These are phyloP conservation scores for Alfaro cultratus DNA, from an alignment of 2,797 vertebrate species.

Conservation along the genomic window DNA sequence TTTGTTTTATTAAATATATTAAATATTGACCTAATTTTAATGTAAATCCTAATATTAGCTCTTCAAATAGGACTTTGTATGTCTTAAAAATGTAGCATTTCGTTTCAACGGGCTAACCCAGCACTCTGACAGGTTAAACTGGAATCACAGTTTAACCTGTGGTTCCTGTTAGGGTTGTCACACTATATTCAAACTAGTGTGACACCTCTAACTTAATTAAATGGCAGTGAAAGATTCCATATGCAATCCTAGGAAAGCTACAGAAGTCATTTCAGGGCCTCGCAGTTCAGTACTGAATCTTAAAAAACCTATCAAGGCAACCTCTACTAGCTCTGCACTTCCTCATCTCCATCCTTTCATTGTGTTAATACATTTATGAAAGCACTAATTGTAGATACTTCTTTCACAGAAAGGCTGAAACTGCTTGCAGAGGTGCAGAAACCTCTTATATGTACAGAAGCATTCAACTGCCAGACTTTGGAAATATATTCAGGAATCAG, in stretches of 20 bases:
- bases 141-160: neutral
- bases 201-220: neutral
- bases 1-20: neutral
- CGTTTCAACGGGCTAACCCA: neutral
- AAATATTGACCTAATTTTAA: neutral
- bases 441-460: neutral
- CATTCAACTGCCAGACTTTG: too few species aligned
- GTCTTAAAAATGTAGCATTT: neutral
- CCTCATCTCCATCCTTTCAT: neutral
- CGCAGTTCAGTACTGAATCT: neutral
- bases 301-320: neutral
- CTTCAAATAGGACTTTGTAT: neutral
- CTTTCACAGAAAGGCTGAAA: neutral
- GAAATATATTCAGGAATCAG: too few species aligned
- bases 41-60: neutral
- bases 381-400: neutral
- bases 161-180: too few species aligned
- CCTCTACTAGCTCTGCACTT: neutral
- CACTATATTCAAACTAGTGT: too few species aligned
- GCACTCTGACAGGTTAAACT: neutral
- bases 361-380: neutral
- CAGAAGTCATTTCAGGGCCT: neutral
- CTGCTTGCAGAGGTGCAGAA: neutral
- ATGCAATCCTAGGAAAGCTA: neutral
- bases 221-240: neutral